Percentiles rank a stretch among this genome's conserved stretches.
Conservation (phyloP, 2,888 invertebrate genomes). For the Eulithis prunata region DNA sequence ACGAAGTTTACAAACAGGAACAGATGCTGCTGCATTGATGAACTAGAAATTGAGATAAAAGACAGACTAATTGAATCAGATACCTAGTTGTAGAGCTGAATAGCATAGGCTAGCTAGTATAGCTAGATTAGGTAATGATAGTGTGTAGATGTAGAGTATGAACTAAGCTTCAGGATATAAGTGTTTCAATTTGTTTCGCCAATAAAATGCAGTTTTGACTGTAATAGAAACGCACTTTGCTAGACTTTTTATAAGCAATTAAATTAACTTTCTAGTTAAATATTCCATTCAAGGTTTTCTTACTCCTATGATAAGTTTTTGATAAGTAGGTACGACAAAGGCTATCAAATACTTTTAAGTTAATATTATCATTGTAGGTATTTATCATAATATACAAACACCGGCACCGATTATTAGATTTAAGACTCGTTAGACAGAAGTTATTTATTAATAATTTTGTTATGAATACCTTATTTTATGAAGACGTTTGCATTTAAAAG, state of each 20-base stretch:
- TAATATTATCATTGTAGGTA: constrained; percentile 8
- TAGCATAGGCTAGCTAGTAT: constrained; percentile 22
- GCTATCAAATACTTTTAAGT: constrained; percentile 10
- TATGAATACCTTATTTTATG: constrained; percentile 31
- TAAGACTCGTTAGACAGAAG: constrained; percentile 28
- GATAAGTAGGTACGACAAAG: background rate
- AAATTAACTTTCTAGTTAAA: background rate
- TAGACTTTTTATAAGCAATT: background rate
- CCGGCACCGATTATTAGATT: constrained; percentile 30
- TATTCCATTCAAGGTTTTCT: background rate
- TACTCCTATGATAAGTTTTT: background rate
- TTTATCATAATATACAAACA: constrained; percentile 19
- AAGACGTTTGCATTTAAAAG: constrained; percentile 33
- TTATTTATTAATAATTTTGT: constrained; percentile 35
- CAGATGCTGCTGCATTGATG: constrained; percentile 85
- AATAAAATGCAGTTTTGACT: background rate
- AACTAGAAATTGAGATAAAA: constrained; percentile 48
- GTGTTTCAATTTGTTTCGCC: constrained; percentile 6
- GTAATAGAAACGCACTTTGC: constrained; percentile 7
- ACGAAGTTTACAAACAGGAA: constrained; percentile 96
- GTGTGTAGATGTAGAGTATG: constrained; percentile 14
- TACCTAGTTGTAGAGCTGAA: constrained; percentile 16
- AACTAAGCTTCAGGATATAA: constrained; percentile 2
- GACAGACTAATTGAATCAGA: constrained; percentile 35
- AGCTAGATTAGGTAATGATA: constrained; percentile 14